Evolutionary conservation across 2,888 invertebrate genomes (phyloP).

Genomic region (Entomobrya multifasciata): DNA sequence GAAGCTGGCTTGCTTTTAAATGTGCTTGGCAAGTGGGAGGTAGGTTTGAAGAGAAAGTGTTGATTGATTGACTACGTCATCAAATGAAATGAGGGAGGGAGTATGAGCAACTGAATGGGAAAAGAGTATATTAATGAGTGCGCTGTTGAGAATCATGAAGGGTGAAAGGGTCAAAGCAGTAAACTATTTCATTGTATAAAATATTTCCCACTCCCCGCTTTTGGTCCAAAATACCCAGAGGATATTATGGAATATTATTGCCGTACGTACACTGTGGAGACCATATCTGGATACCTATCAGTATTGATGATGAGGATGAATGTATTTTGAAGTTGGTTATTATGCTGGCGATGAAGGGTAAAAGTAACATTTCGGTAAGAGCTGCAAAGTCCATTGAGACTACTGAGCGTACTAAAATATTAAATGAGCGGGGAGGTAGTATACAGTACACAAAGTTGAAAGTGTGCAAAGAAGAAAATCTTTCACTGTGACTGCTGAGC

Average conservation of each 20-base stretch:
- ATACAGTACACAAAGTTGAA: neutral
- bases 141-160: neutral
- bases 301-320: neutral
- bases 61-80: neutral
- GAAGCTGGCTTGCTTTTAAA: too few species aligned
- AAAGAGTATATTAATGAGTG: neutral
- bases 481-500: neutral
- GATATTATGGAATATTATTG: neutral
- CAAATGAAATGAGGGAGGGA: neutral
- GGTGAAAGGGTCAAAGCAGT: neutral
- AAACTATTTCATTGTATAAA: neutral
- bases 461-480: slow-evolving; percentile 3
- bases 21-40: too few species aligned
- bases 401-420: neutral
- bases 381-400: slow-evolving; percentile 34
- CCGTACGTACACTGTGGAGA: neutral
- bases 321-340: neutral
- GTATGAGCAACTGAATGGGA: neutral
- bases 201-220: neutral
- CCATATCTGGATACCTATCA: neutral
- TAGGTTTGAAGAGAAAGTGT: too few species aligned
- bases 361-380: neutral
- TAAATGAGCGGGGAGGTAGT: neutral
- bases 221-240: slow-evolving; percentile 20
- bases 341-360: neutral